A percentile compares a stretch with the other conserved stretches of the same genome.
phyloP scores from a whole-genome alignment of 1,140 invertebrate species.

The Heliconius congener region DNA sequence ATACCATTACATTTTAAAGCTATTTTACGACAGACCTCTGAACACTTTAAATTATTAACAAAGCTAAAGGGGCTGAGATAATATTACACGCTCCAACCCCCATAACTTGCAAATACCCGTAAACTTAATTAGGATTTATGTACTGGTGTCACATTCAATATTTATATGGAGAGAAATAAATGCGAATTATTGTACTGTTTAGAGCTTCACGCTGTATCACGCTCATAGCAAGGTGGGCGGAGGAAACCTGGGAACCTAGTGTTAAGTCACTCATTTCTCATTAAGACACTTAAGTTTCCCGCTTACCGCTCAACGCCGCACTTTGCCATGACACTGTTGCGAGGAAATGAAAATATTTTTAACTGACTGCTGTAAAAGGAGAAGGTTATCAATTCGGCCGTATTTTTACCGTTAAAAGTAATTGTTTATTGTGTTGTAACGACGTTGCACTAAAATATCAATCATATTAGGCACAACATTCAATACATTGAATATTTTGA shows the following conservation, averaged over 20 bases:
- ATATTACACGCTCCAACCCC: conserved; percentile 26
- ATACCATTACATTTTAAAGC: conserved; percentile 20
- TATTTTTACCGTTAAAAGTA: too few species aligned
- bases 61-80: background rate
- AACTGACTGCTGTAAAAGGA: background rate
- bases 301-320: too few species aligned
- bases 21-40: conserved; percentile 12
- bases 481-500: background rate
- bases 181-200: background rate
- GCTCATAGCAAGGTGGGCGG: too few species aligned
- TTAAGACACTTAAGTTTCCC: too few species aligned
- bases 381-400: background rate
- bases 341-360: too few species aligned
- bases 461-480: background rate
- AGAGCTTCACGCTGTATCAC: too few species aligned
- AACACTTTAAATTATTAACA: conserved; percentile 15
- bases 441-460: background rate
- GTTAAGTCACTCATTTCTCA: too few species aligned
- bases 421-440: background rate
- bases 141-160: conserved; percentile 40
- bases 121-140: conserved; percentile 47
- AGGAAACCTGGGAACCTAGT: too few species aligned
- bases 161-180: conserved; percentile 33
- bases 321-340: too few species aligned
- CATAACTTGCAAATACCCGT: conserved; percentile 44